Evolutionary conservation across 2,113 vertebrate species (phyloP).

Genomic region (Picathartes gymnocephalus): DNA sequence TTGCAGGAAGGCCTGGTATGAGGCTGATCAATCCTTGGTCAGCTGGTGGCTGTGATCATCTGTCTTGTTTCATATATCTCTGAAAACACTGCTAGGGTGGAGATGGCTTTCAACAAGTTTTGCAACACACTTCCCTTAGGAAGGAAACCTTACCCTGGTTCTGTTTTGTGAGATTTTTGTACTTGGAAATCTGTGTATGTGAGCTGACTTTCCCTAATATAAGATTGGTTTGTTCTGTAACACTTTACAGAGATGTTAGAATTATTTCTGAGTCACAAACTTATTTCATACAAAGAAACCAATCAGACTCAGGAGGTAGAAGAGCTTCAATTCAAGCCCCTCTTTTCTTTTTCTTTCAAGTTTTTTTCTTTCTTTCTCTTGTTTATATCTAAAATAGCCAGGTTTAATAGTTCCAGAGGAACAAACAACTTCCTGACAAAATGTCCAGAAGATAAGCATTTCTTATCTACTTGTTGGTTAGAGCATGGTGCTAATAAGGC

Average conservation of each 20-base stretch:
- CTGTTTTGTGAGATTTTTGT: neutral
- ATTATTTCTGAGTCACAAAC: neutral
- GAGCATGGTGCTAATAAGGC: neutral
- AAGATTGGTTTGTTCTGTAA: neutral
- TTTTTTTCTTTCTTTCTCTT: neutral
- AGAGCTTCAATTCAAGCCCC: neutral
- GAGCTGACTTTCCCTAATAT: neutral
- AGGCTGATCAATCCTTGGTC: neutral
- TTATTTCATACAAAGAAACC: neutral
- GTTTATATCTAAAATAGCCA: neutral
- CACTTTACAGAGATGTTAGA: neutral
- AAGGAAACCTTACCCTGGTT: neutral
- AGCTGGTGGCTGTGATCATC: neutral
- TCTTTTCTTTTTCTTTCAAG: neutral
- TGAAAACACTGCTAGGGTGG: neutral
- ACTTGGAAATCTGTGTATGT: fast-evolving
- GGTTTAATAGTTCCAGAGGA: neutral
- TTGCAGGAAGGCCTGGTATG: neutral
- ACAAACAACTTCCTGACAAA: neutral
- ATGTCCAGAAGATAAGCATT: neutral
- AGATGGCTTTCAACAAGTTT: neutral
- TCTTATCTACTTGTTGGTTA: neutral
- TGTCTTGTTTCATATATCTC: neutral
- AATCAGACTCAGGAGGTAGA: neutral
- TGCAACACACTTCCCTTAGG: neutral